Base-by-base conservation (phyloP, 2,888 invertebrate genomes). In the Julus scandinavius region DNA sequence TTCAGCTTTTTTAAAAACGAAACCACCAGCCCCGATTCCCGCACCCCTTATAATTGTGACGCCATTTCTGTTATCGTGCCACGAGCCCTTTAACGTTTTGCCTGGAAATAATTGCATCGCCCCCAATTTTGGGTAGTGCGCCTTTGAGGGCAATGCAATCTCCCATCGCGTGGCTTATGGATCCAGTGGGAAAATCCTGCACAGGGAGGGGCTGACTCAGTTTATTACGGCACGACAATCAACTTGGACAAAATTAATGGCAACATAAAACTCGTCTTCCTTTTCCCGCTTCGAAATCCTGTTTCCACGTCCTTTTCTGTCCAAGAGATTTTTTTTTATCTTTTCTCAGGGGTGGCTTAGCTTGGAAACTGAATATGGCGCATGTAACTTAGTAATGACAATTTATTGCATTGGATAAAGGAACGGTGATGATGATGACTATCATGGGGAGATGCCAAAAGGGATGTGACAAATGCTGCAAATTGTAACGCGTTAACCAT, bases 231-330 rank as follows among this genome's bases (percentile, higher is more conserved):
- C 63, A n/a, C 63, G n/a, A n/a, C 63, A 63, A 63, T 63, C n/a
- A 7, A n/a, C 63, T n/a, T 54, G 15, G 54, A 15, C 13, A n/a
- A 63, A 63, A 63, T 63, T 63, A 63, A 63, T 63, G 63, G 63
- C 63, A 7, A 63, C 72, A 72, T 72, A 72, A 72, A 54, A 72
- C 29, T 29, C 72, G 72, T 72, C 72, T 72, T 72, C 72, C 72
- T 29, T 72, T 72, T 72, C 72, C 72, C 72, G 63, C 63, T n/a
- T n/a, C 20, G 63, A n/a, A 63, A 63, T 63, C 63, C 63, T n/a
- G 72, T 72, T 72, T 72, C 72, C 72, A 72, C 72, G 72, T 72
- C 72, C 72, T 63, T 17, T 63, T 63, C 72, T 72, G 72, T 20
- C 17, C 72, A 20, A 63, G 11, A 49, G 6, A 54, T 54, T 29